phyloP scores from a whole-genome alignment of 2,797 vertebrate species.

The Pseudocheirus occidentalis region DNA sequence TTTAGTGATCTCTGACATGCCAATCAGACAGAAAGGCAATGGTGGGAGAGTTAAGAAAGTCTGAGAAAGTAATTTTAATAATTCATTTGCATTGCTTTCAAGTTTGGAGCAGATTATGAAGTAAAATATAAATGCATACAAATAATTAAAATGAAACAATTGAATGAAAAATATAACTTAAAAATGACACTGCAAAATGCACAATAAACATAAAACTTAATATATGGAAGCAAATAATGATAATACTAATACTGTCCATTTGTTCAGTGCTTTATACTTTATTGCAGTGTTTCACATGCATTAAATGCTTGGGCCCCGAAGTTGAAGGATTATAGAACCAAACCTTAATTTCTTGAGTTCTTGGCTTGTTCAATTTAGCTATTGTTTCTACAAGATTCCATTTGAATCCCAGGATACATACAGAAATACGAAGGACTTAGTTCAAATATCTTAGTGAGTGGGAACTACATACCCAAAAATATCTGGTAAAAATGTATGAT shows the following conservation, averaged over 20 bases:
- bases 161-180: background rate
- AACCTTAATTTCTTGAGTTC: background rate
- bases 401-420: background rate
- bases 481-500: background rate
- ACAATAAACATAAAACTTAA: background rate
- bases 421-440: background rate
- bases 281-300: background rate
- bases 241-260: background rate
- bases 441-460: background rate
- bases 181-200: background rate
- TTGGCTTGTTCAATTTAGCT: background rate
- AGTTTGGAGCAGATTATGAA: background rate
- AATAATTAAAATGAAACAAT: background rate
- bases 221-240: background rate
- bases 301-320: background rate
- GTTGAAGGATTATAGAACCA: background rate
- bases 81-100: background rate
- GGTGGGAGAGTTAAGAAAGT: background rate
- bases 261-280: background rate
- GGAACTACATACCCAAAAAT: background rate
- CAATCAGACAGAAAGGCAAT: background rate
- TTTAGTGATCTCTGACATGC: background rate
- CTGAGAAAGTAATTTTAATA: background rate
- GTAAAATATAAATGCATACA: background rate
- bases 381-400: background rate